phyloP scores from a whole-genome alignment of 2,113 vertebrate genomes.

The Vimba vimba region DNA sequence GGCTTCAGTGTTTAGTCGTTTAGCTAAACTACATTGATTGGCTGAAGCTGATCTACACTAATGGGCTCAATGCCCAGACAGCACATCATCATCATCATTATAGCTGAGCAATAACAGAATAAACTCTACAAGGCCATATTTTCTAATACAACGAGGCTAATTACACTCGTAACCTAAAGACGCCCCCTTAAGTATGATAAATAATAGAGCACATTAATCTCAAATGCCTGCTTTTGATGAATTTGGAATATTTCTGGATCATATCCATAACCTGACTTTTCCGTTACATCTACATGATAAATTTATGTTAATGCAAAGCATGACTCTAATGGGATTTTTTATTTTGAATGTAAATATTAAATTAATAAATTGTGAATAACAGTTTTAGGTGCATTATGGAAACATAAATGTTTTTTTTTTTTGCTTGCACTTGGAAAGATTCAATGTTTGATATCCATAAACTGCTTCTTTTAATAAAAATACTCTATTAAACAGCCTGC shows the following conservation, averaged over 20 bases:
- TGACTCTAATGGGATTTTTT: neutral
- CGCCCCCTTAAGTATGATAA: neutral
- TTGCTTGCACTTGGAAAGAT: neutral
- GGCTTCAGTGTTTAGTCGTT: constrained; percentile 18
- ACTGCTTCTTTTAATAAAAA: neutral
- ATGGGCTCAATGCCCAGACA: constrained; percentile 22
- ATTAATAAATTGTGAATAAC: neutral
- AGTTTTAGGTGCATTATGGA: neutral
- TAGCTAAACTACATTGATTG: constrained; percentile 35
- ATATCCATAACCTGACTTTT: neutral
- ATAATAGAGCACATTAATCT: neutral
- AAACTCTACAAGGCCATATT: neutral
- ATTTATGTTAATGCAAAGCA: neutral
- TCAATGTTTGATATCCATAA: neutral
- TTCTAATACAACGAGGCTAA: neutral
- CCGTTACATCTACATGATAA: neutral
- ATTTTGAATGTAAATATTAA: constrained; percentile 1
- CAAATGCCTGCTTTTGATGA: neutral
- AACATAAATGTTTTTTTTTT: neutral
- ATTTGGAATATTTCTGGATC: neutral
- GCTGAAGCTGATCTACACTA: neutral
- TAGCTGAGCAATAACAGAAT: neutral
- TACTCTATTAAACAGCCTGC: constrained; percentile 38
- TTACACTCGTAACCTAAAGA: neutral
- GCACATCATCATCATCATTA: constrained; percentile 10